Conservation (phyloP, 92 coral and sea anemone species). For the Zoanthus solanderi region DNA sequence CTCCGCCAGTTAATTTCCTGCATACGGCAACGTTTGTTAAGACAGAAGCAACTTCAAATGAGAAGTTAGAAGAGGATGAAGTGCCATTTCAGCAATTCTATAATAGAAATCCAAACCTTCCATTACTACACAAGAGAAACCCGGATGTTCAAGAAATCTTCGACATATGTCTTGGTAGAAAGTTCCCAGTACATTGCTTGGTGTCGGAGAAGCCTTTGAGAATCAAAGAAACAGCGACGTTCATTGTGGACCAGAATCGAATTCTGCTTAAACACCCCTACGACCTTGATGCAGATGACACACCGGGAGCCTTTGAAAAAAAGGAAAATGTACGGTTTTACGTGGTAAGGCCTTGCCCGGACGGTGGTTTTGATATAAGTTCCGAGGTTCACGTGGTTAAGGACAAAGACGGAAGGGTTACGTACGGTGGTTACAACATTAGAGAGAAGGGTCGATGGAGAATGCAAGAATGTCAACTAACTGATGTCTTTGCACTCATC, state of each 20-base stretch:
- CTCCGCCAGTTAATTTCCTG: too few relatives aligned
- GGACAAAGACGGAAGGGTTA: conserved; percentile 41
- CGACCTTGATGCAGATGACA: conserved; percentile 64
- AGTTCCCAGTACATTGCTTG: too few relatives aligned
- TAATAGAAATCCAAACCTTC: too few relatives aligned
- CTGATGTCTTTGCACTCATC: conserved; percentile 29
- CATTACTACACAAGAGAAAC: too few relatives aligned
- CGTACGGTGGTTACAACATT: conserved; percentile 42
- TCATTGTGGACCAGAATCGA: conserved; percentile 48
- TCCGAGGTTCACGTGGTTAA: conserved; percentile 48
- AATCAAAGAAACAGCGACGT: conserved; percentile 46
- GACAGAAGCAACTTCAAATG: too few relatives aligned
- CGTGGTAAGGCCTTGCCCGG: conserved; percentile 9
- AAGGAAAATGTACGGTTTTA: conserved; percentile 35
- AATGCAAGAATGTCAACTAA: conserved; percentile 38
- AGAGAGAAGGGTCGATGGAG: conserved; percentile 32
- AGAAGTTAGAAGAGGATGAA: too few relatives aligned
- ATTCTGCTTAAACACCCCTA: conserved; percentile 53
- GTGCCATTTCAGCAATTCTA: too few relatives aligned
- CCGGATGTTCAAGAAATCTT: too few relatives aligned
- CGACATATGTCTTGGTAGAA: too few relatives aligned
- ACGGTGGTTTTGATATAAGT: conserved; percentile 31
- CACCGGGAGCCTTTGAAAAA: conserved; percentile 55
- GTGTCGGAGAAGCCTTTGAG: too few relatives aligned
- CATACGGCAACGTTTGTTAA: too few relatives aligned